Evolutionary conservation across 2,797 vertebrate genomes (phyloP).

Genomic region (Enteromius fasciolatus): DNA sequence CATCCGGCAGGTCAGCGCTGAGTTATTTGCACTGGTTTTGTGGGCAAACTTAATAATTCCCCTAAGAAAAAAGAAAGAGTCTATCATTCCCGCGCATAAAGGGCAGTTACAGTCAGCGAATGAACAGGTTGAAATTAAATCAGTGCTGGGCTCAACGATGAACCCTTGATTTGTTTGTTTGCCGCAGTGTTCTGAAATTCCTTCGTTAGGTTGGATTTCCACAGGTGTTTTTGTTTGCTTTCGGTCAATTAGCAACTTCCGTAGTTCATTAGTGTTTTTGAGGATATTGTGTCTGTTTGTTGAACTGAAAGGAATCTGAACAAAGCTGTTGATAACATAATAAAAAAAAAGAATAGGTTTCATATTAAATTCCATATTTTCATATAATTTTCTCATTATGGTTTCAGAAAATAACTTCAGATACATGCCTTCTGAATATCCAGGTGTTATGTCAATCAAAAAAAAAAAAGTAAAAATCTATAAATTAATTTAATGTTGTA

Average conservation of each 20-base stretch:
- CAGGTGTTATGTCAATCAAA: not conserved
- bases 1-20: constrained; percentile 71
- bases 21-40: constrained; percentile 70
- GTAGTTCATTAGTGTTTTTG: not conserved
- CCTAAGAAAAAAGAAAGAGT: constrained; percentile 71
- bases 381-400: not conserved
- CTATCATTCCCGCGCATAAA: constrained; percentile 71
- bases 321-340: not conserved
- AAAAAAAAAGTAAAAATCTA: not conserved
- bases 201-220: constrained; percentile 65
- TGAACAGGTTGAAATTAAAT: constrained; percentile 16
- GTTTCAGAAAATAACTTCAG: not conserved
- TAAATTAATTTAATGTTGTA: not conserved
- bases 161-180: constrained; percentile 39
- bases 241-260: constrained; percentile 43
- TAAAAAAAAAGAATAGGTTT: not conserved
- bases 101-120: not conserved
- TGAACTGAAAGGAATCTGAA: not conserved
- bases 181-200: constrained; percentile 13
- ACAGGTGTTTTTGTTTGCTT: constrained; percentile 69
- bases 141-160: not conserved
- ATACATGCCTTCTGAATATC: not conserved
- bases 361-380: not conserved
- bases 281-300: constrained; percentile 48
- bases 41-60: constrained; percentile 74